Base-by-base conservation (phyloP, 2,888 invertebrate genomes). In the Hydraecia micacea region DNA sequence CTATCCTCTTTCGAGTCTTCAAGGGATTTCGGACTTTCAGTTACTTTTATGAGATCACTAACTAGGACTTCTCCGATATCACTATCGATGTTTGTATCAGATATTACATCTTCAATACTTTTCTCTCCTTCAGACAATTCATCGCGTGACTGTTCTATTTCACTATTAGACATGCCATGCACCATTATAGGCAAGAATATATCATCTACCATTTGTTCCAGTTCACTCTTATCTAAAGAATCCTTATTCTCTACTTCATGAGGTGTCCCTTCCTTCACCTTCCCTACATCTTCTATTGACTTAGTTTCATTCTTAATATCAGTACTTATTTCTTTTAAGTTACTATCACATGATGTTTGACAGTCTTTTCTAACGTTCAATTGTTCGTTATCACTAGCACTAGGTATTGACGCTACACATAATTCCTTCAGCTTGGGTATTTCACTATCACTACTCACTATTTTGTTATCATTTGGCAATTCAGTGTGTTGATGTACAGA, bases 341-440 rank as follows among this genome's bases (percentile, higher is more conserved):
- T 95, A 95, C 92, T 95, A 95, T 95, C 96, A 95, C 95, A 95
- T 89, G 93, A 90, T 94, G 93, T 92, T 94, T 93, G 91, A 94
- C 96, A 96, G 95, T 96, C 96, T 96, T 96, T 92, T 92, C 89
- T 94, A 91, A 91, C 91, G 88, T 93, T 95, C 90, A 93, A 93
- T 92, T 94, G 93, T 93, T 95, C 92, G 88, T 87, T 88, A 89
- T 93, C 93, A 93, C 95, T 96, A 94, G 95, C 91, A 94, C 96
- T 96, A 96, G 94, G 91, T 91, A 93, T 93, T 90, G 94, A 94
- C 83, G 93, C 93, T 94, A 94, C 91, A 94, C 95, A 95, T 90
- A 96, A 93, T 91, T 96, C 95, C 90, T 93, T 95, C 88, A 96
- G 92, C 89, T 93, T 94, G 87, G 95, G 95, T 92, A 96, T 90